These are phyloP conservation scores for Neofelis nebulosa DNA, from an alignment of 2,113 vertebrate species.

Conservation along the genomic window DNA sequence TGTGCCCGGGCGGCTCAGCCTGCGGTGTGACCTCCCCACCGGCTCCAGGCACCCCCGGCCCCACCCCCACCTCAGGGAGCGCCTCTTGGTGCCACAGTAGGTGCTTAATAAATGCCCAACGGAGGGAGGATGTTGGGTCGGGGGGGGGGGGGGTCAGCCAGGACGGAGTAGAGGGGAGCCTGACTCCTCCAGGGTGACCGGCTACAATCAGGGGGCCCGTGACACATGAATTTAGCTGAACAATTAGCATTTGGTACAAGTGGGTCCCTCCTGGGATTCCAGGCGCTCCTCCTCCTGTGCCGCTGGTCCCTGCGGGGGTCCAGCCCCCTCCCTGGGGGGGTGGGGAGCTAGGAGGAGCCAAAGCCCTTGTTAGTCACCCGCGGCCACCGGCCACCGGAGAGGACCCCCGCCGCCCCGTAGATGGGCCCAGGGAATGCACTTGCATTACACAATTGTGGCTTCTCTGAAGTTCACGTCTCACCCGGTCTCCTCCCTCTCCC, in stretches of 20 bases:
- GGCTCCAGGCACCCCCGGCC: not conserved
- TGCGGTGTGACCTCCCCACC: not conserved
- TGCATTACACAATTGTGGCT: too few relatives aligned
- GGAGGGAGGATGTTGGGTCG: not conserved
- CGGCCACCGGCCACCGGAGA: too few relatives aligned
- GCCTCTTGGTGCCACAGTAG: not conserved
- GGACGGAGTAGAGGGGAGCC: too few relatives aligned
- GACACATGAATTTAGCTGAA: not conserved
- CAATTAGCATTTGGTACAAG: not conserved
- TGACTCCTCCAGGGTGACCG: too few relatives aligned
- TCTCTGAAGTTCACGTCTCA: not conserved
- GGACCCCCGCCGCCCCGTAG: accelerated
- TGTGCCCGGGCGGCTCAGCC: not conserved
- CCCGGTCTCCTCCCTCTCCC: not conserved
- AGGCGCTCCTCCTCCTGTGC: not conserved
- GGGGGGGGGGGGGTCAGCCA: not conserved
- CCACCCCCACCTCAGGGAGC: too few relatives aligned
- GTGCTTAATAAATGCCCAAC: not conserved
- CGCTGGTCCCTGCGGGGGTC: accelerated
- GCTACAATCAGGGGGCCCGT: not conserved
- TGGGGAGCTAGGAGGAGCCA: not conserved
- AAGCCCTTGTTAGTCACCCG: not conserved
- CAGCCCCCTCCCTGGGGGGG: not conserved
- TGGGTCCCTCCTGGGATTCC: not conserved
- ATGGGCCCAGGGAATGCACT: not conserved